Conservation (phyloP, 2,113 vertebrate genomes). For the Phasianus colchicus region DNA sequence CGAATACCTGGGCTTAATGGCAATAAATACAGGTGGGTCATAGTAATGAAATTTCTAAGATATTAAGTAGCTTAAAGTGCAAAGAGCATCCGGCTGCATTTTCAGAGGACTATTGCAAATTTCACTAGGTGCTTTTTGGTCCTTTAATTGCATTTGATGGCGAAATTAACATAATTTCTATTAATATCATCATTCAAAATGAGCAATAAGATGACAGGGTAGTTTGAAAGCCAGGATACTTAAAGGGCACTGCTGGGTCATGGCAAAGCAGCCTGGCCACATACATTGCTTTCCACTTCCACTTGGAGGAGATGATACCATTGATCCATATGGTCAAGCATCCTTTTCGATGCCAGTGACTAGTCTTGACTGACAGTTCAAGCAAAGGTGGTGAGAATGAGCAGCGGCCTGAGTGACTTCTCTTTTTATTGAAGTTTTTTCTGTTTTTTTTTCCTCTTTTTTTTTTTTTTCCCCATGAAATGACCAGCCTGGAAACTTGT, state of each 20-base stretch:
- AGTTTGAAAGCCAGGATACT: neutral
- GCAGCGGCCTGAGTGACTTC: neutral
- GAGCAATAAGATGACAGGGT: neutral
- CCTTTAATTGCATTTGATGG: neutral
- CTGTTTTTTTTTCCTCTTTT: neutral
- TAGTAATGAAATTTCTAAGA: neutral
- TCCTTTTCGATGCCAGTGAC: neutral
- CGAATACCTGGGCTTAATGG: neutral
- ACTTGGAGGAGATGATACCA: neutral
- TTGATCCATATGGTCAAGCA: neutral
- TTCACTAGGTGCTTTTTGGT: neutral
- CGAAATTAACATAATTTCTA: neutral
- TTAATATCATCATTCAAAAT: neutral
- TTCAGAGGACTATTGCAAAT: neutral
- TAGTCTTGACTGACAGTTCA: neutral
- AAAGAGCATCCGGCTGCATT: neutral
- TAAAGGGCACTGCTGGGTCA: neutral
- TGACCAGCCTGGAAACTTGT: neutral
- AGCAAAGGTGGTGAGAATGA: neutral
- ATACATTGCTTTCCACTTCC: neutral
- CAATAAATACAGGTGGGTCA: neutral
- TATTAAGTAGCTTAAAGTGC: neutral
- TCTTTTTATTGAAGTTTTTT: neutral
- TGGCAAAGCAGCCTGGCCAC: accelerated
- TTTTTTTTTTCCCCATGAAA: neutral